Conservation (phyloP, 2,888 invertebrate species). For the Bombylius major region DNA sequence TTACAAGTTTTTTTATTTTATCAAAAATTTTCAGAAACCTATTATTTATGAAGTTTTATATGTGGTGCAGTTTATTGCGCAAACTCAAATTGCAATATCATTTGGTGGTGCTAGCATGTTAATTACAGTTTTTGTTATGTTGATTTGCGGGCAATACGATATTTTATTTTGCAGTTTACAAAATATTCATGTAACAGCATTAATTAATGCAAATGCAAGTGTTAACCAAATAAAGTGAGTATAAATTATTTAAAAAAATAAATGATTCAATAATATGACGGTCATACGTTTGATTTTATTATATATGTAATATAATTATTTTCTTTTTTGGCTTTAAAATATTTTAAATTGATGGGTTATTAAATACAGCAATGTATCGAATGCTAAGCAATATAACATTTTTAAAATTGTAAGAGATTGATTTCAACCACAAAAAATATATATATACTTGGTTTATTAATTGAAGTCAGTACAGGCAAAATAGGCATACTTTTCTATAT, state of each 20-base stretch:
- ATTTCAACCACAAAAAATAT: no score
- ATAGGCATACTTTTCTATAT: no score
- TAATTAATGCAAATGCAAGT: neutral
- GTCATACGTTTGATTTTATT: neutral
- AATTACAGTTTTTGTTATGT: slow-evolving; percentile 20
- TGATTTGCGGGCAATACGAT: slow-evolving; percentile 12
- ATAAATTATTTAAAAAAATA: neutral
- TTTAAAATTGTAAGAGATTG: no score
- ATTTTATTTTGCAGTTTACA: slow-evolving; percentile 14
- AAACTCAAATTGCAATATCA: slow-evolving; percentile 15
- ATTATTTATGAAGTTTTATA: slow-evolving; percentile 16
- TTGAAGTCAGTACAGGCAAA: no score
- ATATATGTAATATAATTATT: neutral
- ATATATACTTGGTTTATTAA: no score
- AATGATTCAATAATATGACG: neutral
- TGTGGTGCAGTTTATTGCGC: slow-evolving; percentile 16
- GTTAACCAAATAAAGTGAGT: neutral
- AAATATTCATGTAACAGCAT: slow-evolving; percentile 9
- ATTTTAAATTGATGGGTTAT: neutral
- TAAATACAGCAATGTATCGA: no score
- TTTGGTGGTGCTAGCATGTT: slow-evolving; percentile 14
- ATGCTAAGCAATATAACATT: no score
- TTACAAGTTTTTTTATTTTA: neutral
- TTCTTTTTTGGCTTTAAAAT: neutral
- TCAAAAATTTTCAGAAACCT: neutral